phyloP scores from a whole-genome alignment of 2,113 vertebrate species.

The Melanerpes aurifrons region DNA sequence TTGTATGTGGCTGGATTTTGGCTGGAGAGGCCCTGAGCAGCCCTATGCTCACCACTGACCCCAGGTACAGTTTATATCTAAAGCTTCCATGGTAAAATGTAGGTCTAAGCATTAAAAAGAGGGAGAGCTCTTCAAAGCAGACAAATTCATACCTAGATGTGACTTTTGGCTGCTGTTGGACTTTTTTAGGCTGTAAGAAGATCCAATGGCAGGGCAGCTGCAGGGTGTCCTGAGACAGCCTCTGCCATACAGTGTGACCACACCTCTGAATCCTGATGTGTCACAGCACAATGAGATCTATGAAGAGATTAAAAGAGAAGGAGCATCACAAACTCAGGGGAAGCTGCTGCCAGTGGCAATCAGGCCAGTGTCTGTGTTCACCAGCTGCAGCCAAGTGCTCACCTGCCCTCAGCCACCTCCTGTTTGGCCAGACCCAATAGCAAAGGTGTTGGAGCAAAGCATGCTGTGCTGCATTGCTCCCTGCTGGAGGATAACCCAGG shows the following conservation, averaged over 20 bases:
- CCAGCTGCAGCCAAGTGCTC: not conserved
- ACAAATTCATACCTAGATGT: accelerated
- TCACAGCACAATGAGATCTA: accelerated
- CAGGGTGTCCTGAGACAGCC: not conserved
- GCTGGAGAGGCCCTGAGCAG: not conserved
- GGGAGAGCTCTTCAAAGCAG: not conserved
- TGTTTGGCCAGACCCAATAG: too few species aligned
- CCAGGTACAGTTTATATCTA: not conserved
- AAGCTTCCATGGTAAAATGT: not conserved
- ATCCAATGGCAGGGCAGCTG: not conserved
- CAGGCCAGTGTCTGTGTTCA: accelerated
- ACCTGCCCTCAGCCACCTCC: not conserved
- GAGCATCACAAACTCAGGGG: accelerated
- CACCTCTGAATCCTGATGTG: accelerated
- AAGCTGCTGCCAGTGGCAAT: accelerated
- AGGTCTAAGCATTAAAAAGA: not conserved
- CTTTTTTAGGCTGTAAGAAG: accelerated
- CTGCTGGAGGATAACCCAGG: not conserved
- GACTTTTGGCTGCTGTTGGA: not conserved
- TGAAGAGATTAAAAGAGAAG: accelerated
- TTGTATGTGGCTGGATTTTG: accelerated
- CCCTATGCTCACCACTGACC: not conserved
- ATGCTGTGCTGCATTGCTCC: not conserved
- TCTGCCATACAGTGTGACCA: accelerated
- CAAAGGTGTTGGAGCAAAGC: not conserved